Evolutionary conservation across 2,797 vertebrate species (phyloP), one percentile per base, ranked within the genome.

Genomic region (Danio jaintianensis): DNA sequence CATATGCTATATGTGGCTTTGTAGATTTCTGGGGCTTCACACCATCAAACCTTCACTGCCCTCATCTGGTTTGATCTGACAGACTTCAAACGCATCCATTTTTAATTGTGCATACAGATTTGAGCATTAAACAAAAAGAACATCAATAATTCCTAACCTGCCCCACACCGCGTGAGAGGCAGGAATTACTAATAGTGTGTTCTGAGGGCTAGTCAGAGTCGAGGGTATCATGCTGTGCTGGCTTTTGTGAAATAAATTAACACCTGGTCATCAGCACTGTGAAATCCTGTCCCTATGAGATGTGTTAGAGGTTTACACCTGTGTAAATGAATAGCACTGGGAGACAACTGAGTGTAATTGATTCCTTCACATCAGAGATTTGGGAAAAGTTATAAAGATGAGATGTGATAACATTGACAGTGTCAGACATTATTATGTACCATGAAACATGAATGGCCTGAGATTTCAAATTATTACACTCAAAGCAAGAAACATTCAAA

Each of bases 211-310:
- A 45, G 38, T 58, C 64, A 20, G 7, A 40, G 20, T 70, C 10
- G 1, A 45, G 68, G 53, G n/a, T 36, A 58, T 67, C 38, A 20
- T 79, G 64, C 42, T 62, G 71, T 56, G 78, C 9, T 18, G 38
- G 43, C 18, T 71, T 67, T 83, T 76, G 72, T 81, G 40, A 76
- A 81, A 81, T 68, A 63, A 81, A 81, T 75, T 48, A 83, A 61
- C 75, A 68, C 75, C 67, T 77, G 66, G 16, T 79, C n/a, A n/a
- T 76, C 45, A 58, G 11, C 0, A 62, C 50, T 64, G 67, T 73
- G 48, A 83, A 76, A 75, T 83, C 45, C 22, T 38, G 78, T 43
- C 16, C 48, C 38, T 15, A 42, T 29, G 7, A 2, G 20, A 36
- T 47, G 10, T 55, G 13, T 20, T 5, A 71, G 47, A 42, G 48